A percentile compares a stretch with the other conserved stretches of the same genome.
Conservation (phyloP, 2,797 vertebrate genomes). For the Salarias fasciatus region DNA sequence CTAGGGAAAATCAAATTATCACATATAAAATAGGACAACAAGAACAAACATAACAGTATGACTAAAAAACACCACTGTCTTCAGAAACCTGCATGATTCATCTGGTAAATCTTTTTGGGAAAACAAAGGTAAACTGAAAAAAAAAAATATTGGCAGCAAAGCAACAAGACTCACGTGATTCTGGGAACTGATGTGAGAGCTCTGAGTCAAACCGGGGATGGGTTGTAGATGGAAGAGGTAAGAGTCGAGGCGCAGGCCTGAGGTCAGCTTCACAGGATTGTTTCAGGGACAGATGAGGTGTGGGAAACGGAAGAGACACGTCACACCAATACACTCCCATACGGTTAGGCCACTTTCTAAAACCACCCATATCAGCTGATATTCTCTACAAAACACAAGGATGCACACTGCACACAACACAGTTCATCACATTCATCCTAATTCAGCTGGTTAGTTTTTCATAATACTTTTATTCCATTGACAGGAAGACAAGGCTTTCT, state of each 20-base stretch:
- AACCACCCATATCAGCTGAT: slow-evolving; percentile 29
- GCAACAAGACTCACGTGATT: slow-evolving; percentile 26
- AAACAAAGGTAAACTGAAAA: slow-evolving; percentile 11
- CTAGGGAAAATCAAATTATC: slow-evolving; percentile 41
- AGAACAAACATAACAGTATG: slow-evolving; percentile 4
- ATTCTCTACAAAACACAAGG: slow-evolving; percentile 14
- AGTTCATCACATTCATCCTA: slow-evolving; percentile 43
- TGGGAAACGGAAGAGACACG: slow-evolving; percentile 59
- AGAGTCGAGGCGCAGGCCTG: slow-evolving; percentile 41
- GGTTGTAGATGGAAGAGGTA: slow-evolving; percentile 57
- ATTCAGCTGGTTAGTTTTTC: slow-evolving; percentile 29
- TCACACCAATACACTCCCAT: slow-evolving; percentile 34
- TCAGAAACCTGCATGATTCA: slow-evolving; percentile 11
- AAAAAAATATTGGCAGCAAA: slow-evolving; percentile 5
- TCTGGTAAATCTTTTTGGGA: slow-evolving; percentile 5
- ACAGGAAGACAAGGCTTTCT: not conserved
- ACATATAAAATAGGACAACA: slow-evolving; percentile 1
- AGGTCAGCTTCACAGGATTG: slow-evolving; percentile 47
- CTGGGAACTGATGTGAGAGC: slow-evolving; percentile 58
- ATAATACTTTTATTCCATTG: not conserved
- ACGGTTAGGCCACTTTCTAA: slow-evolving; percentile 40
- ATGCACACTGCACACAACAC: slow-evolving; percentile 9
- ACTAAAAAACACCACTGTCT: slow-evolving; percentile 2
- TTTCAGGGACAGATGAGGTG: slow-evolving; percentile 63
- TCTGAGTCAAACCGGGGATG: slow-evolving; percentile 27